Percentiles rank a stretch among this genome's conserved stretches.
Conservation (phyloP, 1,140 invertebrate genomes). For the Aradophagus sp. region DNA sequence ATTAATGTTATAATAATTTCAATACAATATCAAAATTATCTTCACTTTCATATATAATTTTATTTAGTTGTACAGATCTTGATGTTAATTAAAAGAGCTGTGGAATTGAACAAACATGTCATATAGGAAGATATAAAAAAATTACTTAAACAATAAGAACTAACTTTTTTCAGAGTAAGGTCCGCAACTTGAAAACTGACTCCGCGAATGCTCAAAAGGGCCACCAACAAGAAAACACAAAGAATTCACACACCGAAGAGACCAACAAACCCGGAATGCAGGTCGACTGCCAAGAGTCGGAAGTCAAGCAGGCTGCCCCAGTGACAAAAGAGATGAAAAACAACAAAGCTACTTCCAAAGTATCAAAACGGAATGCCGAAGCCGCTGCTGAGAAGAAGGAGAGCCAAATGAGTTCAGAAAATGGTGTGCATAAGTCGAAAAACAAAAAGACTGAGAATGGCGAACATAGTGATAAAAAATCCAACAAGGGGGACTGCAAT, state of each 20-base stretch:
- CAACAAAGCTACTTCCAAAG: constrained; percentile 14
- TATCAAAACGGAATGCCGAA: constrained; percentile 31
- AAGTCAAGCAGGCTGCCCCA: constrained; percentile 20
- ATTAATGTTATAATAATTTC: no score
- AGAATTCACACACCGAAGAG: constrained; percentile 11
- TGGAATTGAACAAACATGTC: no score
- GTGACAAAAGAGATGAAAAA: constrained; percentile 35
- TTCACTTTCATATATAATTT: no score
- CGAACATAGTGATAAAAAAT: constrained; percentile 29
- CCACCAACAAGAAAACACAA: constrained; percentile 35
- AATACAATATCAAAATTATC: no score
- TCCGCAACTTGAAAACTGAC: constrained; percentile 32
- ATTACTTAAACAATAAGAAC: no score
- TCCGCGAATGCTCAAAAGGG: constrained; percentile 8
- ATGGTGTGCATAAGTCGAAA: constrained; percentile 32
- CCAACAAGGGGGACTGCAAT: constrained; percentile 16
- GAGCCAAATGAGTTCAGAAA: constrained; percentile 29
- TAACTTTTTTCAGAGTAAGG: constrained; percentile 34
- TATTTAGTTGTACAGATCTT: no score
- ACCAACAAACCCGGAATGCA: constrained; percentile 25
- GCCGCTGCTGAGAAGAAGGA: constrained; percentile 31
- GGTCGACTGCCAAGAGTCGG: constrained; percentile 16
- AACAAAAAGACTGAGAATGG: constrained; percentile 46
- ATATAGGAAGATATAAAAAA: no score
- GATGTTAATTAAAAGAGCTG: no score